Conservation (phyloP, 2,888 invertebrate species). For the Apamea epomidion region DNA sequence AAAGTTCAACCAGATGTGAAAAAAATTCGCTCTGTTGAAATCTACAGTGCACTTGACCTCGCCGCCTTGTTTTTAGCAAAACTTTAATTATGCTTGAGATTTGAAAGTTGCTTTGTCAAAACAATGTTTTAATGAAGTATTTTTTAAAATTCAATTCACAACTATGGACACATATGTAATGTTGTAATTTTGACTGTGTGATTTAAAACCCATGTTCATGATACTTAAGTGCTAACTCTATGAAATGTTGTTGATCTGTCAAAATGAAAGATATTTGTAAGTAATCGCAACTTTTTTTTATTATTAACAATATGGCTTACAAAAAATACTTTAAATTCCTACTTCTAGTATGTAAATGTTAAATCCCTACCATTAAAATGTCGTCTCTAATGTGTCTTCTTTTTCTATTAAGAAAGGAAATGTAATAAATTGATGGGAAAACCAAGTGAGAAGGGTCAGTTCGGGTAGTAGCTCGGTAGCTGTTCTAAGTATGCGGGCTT, state of each 20-base stretch:
- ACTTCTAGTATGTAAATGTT: not conserved
- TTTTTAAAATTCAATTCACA: not conserved
- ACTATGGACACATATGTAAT: not conserved
- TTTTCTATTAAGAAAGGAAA: constrained; percentile 9
- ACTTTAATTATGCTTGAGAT: not conserved
- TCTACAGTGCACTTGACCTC: not conserved
- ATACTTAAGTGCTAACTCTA: not conserved
- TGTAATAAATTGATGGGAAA: constrained; percentile 10
- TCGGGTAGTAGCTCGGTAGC: not conserved
- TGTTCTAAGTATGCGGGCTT: not conserved
- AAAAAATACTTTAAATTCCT: not conserved
- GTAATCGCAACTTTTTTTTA: too few relatives aligned
- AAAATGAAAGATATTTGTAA: not conserved
- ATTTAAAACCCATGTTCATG: not conserved
- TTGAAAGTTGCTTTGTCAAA: not conserved
- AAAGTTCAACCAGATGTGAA: not conserved
- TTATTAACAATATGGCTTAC: not conserved
- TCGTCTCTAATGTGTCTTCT: not conserved
- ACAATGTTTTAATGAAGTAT: not conserved
- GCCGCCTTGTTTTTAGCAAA: not conserved
- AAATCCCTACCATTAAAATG: not conserved
- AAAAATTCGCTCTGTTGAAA: not conserved
- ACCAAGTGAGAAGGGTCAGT: constrained; percentile 33
- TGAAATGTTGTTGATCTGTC: not conserved
- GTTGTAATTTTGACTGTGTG: too few relatives aligned